phyloP scores from a whole-genome alignment of 2,113 vertebrate genomes.

The Nettapus auritus region DNA sequence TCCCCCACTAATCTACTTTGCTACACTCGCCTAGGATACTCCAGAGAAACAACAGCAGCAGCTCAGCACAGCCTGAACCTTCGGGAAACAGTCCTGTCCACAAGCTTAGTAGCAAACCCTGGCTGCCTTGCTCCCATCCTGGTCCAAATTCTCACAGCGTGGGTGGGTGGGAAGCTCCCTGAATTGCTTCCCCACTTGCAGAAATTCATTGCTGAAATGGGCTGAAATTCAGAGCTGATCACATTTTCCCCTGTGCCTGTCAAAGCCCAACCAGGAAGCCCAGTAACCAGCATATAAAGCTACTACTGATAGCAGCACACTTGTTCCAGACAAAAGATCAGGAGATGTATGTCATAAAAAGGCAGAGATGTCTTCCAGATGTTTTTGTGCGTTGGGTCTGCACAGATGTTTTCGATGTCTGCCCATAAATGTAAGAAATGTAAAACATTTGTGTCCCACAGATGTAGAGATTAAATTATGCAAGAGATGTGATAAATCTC shows the following conservation, averaged over 20 bases:
- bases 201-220: constrained; percentile 25
- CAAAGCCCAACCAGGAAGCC: constrained; percentile 56
- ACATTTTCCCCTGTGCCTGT: constrained; percentile 58
- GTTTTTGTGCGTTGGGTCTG: constrained; percentile 75
- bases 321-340: constrained; percentile 83
- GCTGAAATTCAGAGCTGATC: constrained; percentile 67
- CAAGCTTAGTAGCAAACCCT: constrained; percentile 31
- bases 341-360: constrained; percentile 80
- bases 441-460: constrained; percentile 84
- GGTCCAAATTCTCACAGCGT: constrained; percentile 55
- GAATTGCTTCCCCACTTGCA: constrained; percentile 59
- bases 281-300: constrained; percentile 71
- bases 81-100: constrained; percentile 14
- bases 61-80: constrained; percentile 2
- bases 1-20: background rate
- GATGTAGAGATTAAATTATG: constrained; percentile 83
- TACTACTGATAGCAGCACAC: constrained; percentile 81
- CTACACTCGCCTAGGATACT: background rate
- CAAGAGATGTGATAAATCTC: constrained; percentile 82
- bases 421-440: constrained; percentile 82
- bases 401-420: constrained; percentile 85
- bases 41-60: background rate
- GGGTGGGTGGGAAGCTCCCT: constrained; percentile 65
- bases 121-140: constrained; percentile 45
- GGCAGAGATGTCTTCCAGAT: constrained; percentile 82